A percentile compares a stretch with the other conserved stretches of the same genome.
phyloP scores from a whole-genome alignment of 2,888 invertebrate genomes.

The Phyto melanocephala region DNA sequence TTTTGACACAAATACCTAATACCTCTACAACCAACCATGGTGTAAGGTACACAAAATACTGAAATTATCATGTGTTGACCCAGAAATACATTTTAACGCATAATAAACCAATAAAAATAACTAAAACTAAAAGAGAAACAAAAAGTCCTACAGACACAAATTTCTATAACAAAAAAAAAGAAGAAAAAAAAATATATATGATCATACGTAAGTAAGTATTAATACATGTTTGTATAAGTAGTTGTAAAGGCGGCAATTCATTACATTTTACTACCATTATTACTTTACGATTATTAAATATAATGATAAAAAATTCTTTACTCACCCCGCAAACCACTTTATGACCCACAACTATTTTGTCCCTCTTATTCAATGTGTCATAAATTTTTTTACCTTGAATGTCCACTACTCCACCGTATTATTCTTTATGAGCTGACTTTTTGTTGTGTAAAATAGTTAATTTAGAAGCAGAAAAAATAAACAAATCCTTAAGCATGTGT shows the following conservation, averaged over 20 bases:
- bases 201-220: too few species aligned
- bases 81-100: conserved; percentile 62
- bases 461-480: background rate
- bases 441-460: conserved; percentile 2
- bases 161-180: background rate
- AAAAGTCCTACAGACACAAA: conserved; percentile 5
- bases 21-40: too few species aligned
- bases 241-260: conserved; percentile 24
- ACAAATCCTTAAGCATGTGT: conserved; percentile 65
- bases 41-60: too few species aligned
- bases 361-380: conserved; percentile 26
- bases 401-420: conserved; percentile 6
- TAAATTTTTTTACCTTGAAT: conserved; percentile 9
- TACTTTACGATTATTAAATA: background rate
- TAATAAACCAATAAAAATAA: conserved; percentile 57
- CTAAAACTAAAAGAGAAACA: conserved; percentile 13
- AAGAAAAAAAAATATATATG: too few species aligned
- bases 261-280: conserved; percentile 29
- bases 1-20: too few species aligned
- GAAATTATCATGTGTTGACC: conserved; percentile 62
- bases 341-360: conserved; percentile 39
- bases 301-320: background rate
- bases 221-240: background rate
- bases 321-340: background rate
- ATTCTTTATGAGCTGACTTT: background rate